Percentiles rank a stretch among this genome's conserved stretches.
These are phyloP conservation scores for Anguilla japonica DNA, from an alignment of 2,113 vertebrate species.

Conservation along the genomic window DNA sequence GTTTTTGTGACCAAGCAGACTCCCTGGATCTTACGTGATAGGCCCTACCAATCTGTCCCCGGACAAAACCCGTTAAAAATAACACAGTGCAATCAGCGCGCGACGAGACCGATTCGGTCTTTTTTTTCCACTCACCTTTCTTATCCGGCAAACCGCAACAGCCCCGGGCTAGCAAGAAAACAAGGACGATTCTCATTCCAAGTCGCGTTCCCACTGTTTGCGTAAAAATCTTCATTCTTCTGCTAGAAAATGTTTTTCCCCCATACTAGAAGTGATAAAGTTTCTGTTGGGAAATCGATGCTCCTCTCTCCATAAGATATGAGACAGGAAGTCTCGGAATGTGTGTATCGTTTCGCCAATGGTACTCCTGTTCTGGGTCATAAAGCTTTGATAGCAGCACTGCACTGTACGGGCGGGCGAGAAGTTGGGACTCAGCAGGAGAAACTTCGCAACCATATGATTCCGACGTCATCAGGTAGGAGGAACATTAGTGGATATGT, in stretches of 20 bases:
- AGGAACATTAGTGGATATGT: background rate
- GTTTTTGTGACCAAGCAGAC: background rate
- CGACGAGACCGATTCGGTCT: background rate
- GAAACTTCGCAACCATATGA: background rate
- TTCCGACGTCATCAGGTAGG: conserved; percentile 13
- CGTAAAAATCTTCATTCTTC: conserved; percentile 4
- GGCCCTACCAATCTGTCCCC: background rate
- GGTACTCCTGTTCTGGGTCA: conserved; percentile 2
- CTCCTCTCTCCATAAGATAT: background rate
- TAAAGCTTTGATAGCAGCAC: conserved; percentile 22
- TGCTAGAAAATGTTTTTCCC: background rate
- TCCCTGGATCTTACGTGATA: background rate
- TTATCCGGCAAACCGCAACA: conserved; percentile 19
- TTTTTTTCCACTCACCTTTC: conserved; percentile 20
- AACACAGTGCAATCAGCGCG: background rate
- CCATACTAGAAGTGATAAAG: background rate
- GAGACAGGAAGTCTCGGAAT: background rate
- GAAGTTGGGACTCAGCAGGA: background rate
- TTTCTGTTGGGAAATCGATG: background rate
- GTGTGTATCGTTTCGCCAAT: background rate
- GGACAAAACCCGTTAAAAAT: background rate
- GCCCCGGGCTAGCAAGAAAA: conserved; percentile 12
- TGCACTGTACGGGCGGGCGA: background rate
- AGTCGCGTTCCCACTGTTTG: conserved; percentile 9
- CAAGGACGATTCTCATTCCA: conserved; percentile 18